Evolutionary conservation across 2,888 invertebrate species (phyloP), one percentile per base, ranked within the genome.

Genomic region (Ptychoptera contaminata): DNA sequence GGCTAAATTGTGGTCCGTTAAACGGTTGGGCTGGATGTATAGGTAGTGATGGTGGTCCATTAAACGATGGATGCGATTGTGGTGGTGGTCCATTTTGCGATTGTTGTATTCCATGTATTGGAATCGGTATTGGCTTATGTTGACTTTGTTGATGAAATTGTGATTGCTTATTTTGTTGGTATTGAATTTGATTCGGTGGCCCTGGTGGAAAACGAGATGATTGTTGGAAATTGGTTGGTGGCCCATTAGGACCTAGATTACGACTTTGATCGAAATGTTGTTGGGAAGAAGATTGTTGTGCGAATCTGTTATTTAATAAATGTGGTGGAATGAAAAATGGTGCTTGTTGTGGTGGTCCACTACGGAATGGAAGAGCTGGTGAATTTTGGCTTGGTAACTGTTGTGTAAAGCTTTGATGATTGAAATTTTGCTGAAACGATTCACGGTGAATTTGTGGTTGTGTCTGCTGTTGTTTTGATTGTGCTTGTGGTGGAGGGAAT

Each of bases 51-150:
- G 40, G 40, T 5, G 31, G 16, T 12, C 16, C 16, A 9, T 62
- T 39, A 29, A 71, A 71, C 51, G 65, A 67, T 16, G 70, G 66
- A 30, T 65, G 63, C 0, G 51, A 55, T 37, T 58, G 59, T 11
- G 48, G 50, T 39, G 51, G 54, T n/a, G 50, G 50, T 8, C 31
- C 1, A 11, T 8, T n/a, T 32, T 34, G 42, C 59, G 70, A 51
- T 53, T 69, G 69, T 48, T 69, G 69, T 48, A 69, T 66, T 49
- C 62, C 65, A 14, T 54, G 55, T 11, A 52, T 42, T 37, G 63
- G 58, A 32, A 65, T 56, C 47, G 63, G 64, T 48, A 67, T 66
- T 45, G 67, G 65, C 43, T 51, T 49, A 45, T 70, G 69, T 29
- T 69, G 63, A 47, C 58, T 68, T 14, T 42, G 42, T 5, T 23